A percentile compares a stretch with the other conserved stretches of the same genome.
Conservation (phyloP, 2,888 invertebrate genomes). For the Apotomis capreana region DNA sequence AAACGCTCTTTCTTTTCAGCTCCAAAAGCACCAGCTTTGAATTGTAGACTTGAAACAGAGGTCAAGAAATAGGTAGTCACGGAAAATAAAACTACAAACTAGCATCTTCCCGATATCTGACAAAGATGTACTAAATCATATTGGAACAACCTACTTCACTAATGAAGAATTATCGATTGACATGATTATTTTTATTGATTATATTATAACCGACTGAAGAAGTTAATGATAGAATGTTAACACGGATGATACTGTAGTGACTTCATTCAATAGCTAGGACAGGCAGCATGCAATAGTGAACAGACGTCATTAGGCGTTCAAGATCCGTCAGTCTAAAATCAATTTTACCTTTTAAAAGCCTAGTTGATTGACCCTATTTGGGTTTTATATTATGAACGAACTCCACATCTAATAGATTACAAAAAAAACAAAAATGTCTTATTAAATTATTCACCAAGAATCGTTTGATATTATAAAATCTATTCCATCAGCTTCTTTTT, state of each 20-base stretch:
- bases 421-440: too few species aligned
- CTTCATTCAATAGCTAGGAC: slow-evolving; percentile 55
- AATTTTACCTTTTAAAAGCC: not conserved
- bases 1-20: too few species aligned
- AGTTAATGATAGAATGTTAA: slow-evolving; percentile 21
- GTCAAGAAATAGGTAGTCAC: too few species aligned
- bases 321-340: not conserved
- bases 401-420: too few species aligned
- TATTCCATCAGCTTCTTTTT: too few species aligned
- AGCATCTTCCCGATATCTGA: slow-evolving; percentile 1
- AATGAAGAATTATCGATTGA: not conserved
- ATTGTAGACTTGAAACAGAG: too few species aligned
- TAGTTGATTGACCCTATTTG: too few species aligned
- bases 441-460: too few species aligned
- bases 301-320: slow-evolving; percentile 46
- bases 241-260: slow-evolving; percentile 13
- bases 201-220: not conserved
- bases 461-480: too few species aligned
- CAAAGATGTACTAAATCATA: slow-evolving; percentile 9
- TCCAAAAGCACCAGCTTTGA: too few species aligned
- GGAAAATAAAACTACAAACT: not conserved
- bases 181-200: too few species aligned
- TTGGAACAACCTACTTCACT: slow-evolving; percentile 6
- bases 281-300: slow-evolving; percentile 79
- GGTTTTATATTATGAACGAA: too few species aligned